Base-by-base conservation (phyloP, 2,113 vertebrate species). In the Gobiocypris rarus region DNA sequence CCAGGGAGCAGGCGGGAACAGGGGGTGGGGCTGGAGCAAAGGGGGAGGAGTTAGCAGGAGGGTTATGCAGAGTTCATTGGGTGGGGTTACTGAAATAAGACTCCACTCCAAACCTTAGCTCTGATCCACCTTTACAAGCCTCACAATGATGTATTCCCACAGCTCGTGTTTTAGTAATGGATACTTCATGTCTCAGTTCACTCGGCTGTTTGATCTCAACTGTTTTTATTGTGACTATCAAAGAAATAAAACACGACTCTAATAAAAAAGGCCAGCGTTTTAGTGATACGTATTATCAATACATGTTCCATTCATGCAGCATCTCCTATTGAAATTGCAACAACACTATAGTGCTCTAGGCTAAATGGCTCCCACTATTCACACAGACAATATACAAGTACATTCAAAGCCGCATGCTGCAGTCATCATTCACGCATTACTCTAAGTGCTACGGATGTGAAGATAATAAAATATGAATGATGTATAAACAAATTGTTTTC, bases 21-120 rank as follows among this genome's bases (percentile, higher is more conserved):
- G 41, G 73, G 61, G 43, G 56, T 41, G 15, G 54, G 70, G 14
- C 22, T 83, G 54, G 70, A 82, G 65, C 81, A 83, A 74, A 81
- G 81, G 50, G 81, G 91, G 87, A 87, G 86, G 81, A 58, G 83
- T 54, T 88, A 75, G 87, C 54, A 88, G 85, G 83, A 89, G 73
- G 22, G 56, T 59, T 52, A 88, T 81, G 91, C 88, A 87, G 69
- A 86, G 77, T 65, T 71, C 83, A 74, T 85, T 31, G 43, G 83
- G 50, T 67, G 78, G 83, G 75, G 85, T 88, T 84, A 84, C 67
- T 75, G 81, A 70, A 56, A 81, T 54, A 82, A 67, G 41, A 78
- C 67, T 65, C 77, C 54, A 58, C 45, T 43, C 9, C 19, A 58
- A 77, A 61, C 61, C 8, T 56, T 26, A 52, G 50, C 9, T 56